phyloP scores from a whole-genome alignment of 2,797 vertebrate species.

The Tangara arthus region DNA sequence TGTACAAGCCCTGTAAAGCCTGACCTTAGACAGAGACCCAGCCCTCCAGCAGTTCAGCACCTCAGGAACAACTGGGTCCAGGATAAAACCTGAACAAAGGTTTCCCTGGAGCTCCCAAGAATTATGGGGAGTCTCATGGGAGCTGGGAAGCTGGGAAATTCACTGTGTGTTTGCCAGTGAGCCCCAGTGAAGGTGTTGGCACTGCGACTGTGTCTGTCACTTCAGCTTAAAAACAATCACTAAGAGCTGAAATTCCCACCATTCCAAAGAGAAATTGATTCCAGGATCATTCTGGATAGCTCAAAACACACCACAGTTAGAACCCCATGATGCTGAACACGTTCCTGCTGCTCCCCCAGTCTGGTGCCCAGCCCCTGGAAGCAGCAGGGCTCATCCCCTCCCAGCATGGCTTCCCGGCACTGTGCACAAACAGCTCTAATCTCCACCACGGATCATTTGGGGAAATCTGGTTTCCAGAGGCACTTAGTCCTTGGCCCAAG shows the following conservation, averaged over 20 bases:
- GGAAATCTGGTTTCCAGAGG: slow-evolving; percentile 36
- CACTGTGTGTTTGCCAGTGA: neutral
- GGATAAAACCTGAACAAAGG: neutral
- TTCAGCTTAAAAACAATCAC: neutral
- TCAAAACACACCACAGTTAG: neutral
- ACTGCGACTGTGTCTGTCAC: neutral
- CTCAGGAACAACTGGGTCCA: neutral
- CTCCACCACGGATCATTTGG: neutral
- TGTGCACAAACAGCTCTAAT: neutral
- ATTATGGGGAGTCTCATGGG: neutral
- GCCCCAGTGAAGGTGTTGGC: neutral
- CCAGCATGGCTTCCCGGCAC: slow-evolving; percentile 10
- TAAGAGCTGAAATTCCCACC: neutral
- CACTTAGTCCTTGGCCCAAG: slow-evolving; percentile 36
- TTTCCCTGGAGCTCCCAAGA: neutral
- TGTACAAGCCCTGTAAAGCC: neutral
- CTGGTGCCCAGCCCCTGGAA: neutral
- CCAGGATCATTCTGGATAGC: neutral
- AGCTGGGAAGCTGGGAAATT: neutral
- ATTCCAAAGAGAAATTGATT: neutral
- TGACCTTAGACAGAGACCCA: neutral
- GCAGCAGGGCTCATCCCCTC: neutral
- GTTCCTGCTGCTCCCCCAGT: neutral
- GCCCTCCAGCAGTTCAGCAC: neutral
- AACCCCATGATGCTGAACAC: neutral